Evolutionary conservation across 92 coral and sea anemone species (phyloP).

Genomic region (Umimayanthus kanabou): DNA sequence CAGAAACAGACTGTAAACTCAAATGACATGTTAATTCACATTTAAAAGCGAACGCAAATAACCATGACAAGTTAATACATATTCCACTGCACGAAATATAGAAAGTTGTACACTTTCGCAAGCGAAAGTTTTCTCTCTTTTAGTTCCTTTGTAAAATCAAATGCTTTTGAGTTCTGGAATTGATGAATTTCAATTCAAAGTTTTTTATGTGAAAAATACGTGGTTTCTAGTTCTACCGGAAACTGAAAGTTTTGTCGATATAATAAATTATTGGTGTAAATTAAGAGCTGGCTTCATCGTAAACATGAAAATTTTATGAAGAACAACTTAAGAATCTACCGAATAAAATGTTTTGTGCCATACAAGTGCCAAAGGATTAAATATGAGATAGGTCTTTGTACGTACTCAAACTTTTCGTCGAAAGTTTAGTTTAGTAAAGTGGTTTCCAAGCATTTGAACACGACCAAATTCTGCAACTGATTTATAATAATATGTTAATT

Average conservation of each 20-base stretch:
- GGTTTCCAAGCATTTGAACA: neutral
- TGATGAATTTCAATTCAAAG: no score
- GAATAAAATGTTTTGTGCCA: neutral
- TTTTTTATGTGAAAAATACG: neutral
- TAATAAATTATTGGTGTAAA: no score
- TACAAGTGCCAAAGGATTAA: no score
- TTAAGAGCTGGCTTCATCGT: neutral
- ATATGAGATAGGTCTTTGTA: neutral
- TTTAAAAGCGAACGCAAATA: neutral
- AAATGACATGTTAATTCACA: neutral
- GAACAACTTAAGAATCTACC: neutral
- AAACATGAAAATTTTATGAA: neutral
- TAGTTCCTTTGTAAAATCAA: no score
- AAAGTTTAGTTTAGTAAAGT: neutral
- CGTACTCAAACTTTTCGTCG: neutral
- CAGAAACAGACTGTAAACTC: neutral
- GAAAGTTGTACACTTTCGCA: neutral
- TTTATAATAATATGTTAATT: no score
- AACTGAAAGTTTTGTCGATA: neutral
- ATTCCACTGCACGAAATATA: neutral
- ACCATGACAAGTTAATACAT: neutral
- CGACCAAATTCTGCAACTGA: neutral
- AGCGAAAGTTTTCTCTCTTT: neutral
- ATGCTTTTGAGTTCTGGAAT: neutral
- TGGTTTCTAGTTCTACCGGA: neutral